phyloP scores from a whole-genome alignment of 2,888 invertebrate genomes.

The Allolobophora icterica region DNA sequence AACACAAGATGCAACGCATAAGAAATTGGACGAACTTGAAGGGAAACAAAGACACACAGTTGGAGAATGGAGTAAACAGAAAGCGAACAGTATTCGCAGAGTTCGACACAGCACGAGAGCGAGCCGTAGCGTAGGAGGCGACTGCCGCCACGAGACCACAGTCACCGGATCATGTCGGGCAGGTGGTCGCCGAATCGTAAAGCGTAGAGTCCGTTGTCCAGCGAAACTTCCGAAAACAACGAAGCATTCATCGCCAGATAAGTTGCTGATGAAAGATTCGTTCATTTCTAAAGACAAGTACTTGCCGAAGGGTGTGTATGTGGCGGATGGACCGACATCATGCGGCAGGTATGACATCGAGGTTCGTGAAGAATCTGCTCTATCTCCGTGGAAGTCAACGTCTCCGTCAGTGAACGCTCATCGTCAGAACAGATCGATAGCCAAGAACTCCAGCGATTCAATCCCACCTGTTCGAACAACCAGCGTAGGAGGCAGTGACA shows the following conservation, averaged over 20 bases:
- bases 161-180: not conserved
- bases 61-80: not conserved
- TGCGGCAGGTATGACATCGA: not conserved
- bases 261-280: not conserved
- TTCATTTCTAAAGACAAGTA: not conserved
- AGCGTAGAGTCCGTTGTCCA: not conserved
- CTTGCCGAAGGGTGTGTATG: not conserved
- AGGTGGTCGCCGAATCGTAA: not conserved
- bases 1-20: not conserved
- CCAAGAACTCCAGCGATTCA: not conserved
- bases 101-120: not conserved
- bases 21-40: slow-evolving; percentile 10
- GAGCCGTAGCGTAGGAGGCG: not conserved
- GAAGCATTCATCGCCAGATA: not conserved
- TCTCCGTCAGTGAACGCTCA: not conserved
- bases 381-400: not conserved
- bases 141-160: not conserved
- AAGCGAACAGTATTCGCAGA: not conserved
- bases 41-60: not conserved
- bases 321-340: no score
- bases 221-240: not conserved
- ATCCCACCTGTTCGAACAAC: not conserved
- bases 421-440: not conserved
- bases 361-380: not conserved
- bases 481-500: not conserved